These are phyloP conservation scores for Drosophila niveifrons DNA, from an alignment of 2,888 invertebrate genomes.

Conservation along the genomic window DNA sequence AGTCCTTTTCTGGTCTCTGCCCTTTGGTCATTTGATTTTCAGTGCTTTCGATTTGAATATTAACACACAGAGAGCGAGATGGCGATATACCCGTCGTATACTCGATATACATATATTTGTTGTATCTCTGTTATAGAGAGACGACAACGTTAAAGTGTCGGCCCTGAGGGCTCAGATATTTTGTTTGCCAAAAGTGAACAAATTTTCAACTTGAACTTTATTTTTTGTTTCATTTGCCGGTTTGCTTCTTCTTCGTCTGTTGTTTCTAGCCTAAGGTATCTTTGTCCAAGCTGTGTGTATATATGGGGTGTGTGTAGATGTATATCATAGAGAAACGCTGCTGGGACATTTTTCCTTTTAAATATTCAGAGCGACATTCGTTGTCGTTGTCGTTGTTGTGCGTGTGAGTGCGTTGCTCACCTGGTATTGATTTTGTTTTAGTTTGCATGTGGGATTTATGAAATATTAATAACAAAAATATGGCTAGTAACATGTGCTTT, in stretches of 20 bases:
- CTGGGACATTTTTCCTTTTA: slow-evolving; percentile 40
- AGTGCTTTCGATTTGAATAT: slow-evolving; percentile 70
- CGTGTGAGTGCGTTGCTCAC: slow-evolving; percentile 29
- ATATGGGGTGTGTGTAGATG: not conserved
- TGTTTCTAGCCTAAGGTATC: slow-evolving; percentile 26
- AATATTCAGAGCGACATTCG: slow-evolving; percentile 45
- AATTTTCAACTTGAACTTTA: slow-evolving; percentile 48
- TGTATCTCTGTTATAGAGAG: slow-evolving; percentile 6
- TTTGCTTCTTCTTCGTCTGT: not conserved
- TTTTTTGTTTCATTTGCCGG: slow-evolving; percentile 3
- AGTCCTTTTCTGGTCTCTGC: slow-evolving; percentile 34
- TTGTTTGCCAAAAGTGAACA: slow-evolving; percentile 32
- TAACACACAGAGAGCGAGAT: slow-evolving; percentile 54
- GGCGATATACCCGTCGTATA: slow-evolving; percentile 16
- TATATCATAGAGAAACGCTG: not conserved
- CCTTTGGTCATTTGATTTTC: slow-evolving; percentile 56
- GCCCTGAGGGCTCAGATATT: slow-evolving; percentile 37
- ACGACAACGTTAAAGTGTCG: slow-evolving; percentile 43
- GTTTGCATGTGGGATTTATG: slow-evolving; percentile 73
- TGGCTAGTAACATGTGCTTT: slow-evolving; percentile 60
- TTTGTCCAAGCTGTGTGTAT: slow-evolving; percentile 21
- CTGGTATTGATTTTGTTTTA: slow-evolving; percentile 74
- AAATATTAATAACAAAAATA: slow-evolving; percentile 73
- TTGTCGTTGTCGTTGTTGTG: not conserved
- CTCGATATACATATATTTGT: not conserved